phyloP scores from a whole-genome alignment of 92 coral and sea anemone genomes.

The Epizoanthus stellaris region DNA sequence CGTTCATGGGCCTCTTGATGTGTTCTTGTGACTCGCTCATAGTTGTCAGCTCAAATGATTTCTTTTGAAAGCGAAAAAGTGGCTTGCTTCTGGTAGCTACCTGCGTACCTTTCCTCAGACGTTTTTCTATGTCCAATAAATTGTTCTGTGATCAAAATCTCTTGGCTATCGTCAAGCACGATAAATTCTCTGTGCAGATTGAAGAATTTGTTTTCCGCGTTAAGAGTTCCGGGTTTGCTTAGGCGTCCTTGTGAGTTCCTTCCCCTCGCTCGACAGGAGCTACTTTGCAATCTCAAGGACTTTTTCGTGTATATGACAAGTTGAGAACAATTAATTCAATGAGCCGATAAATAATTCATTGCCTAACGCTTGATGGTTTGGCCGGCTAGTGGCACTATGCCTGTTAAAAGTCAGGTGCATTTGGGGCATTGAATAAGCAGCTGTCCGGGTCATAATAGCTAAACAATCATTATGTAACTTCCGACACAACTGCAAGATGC shows the following conservation, averaged over 20 bases:
- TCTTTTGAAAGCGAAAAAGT: neutral
- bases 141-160: neutral
- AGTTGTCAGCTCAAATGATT: neutral
- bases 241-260: conserved; percentile 2
- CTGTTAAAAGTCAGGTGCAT: conserved; percentile 42
- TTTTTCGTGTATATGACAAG: conserved; percentile 34
- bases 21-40: conserved; percentile 62
- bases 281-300: conserved; percentile 30
- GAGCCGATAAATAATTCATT: conserved; percentile 28
- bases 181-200: neutral
- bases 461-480: conserved; percentile 40
- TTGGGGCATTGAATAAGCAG: conserved; percentile 24
- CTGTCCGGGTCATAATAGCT: conserved; percentile 19
- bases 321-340: conserved; percentile 36
- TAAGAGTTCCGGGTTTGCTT: neutral
- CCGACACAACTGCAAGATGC: conserved; percentile 28
- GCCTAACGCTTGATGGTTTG: conserved; percentile 27
- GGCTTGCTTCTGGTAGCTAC: neutral
- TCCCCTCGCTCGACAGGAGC: conserved; percentile 26
- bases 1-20: conserved; percentile 91
- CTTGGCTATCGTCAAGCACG: neutral
- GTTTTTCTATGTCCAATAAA: neutral
- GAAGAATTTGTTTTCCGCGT: neutral
- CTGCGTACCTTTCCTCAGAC: neutral
- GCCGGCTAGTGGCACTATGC: conserved; percentile 15